Base-by-base conservation (phyloP, 2,797 vertebrate species). In the Malacoraja senta region DNA sequence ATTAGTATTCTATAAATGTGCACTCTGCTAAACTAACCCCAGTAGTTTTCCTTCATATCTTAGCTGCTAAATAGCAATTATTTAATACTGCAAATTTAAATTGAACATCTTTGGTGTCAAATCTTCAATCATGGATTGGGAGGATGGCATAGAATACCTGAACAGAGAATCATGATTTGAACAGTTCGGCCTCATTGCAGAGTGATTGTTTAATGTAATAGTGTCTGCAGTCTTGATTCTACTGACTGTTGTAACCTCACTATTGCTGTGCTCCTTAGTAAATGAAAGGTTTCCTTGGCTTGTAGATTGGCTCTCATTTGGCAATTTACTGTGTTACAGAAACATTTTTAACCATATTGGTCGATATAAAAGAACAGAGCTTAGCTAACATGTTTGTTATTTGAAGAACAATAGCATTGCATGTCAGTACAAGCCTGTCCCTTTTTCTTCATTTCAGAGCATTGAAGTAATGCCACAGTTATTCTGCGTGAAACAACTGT, bases 401-500 rank as follows among this genome's bases (percentile, higher is more conserved):
- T 91, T 91, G 90, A 91, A 91, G 68, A 74, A 74, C 38, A 72
- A 44, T 91, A 74, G 26, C 71, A 53, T 44, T 72, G 32, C 84
- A 19, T 63, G 53, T 63, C 81, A 65, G 61, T 65, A 65, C 90
- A 44, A 53, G 71, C 38, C 90, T 38, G 24, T 10, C 71, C 21
- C 68, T 13, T 6, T 74, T 74, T 71, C 19, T 53, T 91, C 21
- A 3, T 91, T 91, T 12, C 90, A 74, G 90, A 91, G 21, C 21
- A 38, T 3, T 12, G 19, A 4, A 32, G 68, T 91, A 24, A 24
- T 12, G 44, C 12, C 38, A 74, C 71, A 74, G 68, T 38, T 53
- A 91, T 35, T 44, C 15, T n/a, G 44, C 2, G 29, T 86, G 17
- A 3, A 1, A 63, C 63, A 29, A 63, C 71, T 68, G 71, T 72